Percentiles rank a stretch among this genome's conserved stretches.
These are phyloP conservation scores for Cosmia pyralina DNA, from an alignment of 2,888 invertebrate species.

Conservation along the genomic window DNA sequence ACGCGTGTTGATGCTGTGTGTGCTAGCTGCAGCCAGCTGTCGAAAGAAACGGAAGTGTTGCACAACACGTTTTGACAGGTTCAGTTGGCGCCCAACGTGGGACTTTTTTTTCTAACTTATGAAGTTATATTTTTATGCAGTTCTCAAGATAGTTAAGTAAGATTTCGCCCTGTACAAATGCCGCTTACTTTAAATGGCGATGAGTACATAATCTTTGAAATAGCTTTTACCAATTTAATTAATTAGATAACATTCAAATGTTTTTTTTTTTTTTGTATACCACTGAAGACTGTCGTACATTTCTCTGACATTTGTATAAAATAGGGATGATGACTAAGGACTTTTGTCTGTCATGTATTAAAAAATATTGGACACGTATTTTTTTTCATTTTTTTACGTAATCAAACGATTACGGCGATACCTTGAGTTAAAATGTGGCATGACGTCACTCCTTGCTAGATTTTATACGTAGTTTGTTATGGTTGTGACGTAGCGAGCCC, in stretches of 20 bases:
- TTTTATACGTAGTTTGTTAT: too few relatives aligned
- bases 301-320: too few relatives aligned
- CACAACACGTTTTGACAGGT: neutral
- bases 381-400: too few relatives aligned
- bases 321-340: too few relatives aligned
- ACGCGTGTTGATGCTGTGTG: neutral
- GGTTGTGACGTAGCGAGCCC: too few relatives aligned
- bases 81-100: conserved; percentile 13
- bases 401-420: too few relatives aligned
- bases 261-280: neutral
- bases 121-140: neutral
- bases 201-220: neutral
- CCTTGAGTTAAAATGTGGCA: too few relatives aligned
- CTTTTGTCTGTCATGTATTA: too few relatives aligned
- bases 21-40: neutral
- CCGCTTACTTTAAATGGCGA: neutral
- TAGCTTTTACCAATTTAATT: neutral
- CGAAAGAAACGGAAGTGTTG: neutral
- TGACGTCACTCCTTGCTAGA: too few relatives aligned
- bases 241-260: neutral
- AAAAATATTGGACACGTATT: too few relatives aligned
- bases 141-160: neutral
- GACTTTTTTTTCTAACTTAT: neutral
- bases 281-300: too few relatives aligned
- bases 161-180: neutral